These are phyloP conservation scores for Choloepus hoffmanni DNA, from an alignment of 2,113 vertebrate species.

Conservation along the genomic window DNA sequence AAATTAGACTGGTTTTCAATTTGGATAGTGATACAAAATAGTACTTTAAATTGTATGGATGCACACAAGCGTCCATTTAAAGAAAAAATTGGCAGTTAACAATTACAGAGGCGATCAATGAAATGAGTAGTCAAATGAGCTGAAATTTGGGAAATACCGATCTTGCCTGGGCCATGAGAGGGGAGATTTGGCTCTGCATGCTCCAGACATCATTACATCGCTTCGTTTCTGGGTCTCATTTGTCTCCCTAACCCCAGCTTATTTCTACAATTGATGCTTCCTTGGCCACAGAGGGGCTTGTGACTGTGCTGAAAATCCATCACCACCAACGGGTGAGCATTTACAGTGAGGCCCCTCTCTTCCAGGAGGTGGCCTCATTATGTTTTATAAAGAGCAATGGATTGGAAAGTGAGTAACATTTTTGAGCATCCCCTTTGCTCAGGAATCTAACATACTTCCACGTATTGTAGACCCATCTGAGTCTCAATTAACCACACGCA, in stretches of 20 bases:
- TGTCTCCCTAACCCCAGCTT: not conserved
- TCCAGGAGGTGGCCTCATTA: not conserved
- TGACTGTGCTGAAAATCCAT: not conserved
- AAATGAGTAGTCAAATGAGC: not conserved
- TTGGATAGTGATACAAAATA: not conserved
- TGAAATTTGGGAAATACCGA: fast-evolving
- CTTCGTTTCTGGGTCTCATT: not conserved
- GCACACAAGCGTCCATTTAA: not conserved
- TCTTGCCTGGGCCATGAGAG: fast-evolving
- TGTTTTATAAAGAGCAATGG: not conserved
- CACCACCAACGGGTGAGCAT: not conserved
- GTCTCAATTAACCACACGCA: not conserved
- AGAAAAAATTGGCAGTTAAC: not conserved
- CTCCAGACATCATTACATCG: not conserved
- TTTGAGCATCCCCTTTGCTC: not conserved
- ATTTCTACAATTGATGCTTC: not conserved
- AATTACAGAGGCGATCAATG: not conserved
- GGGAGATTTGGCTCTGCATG: fast-evolving
- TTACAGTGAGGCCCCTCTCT: fast-evolving
- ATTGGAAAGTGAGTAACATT: not conserved
- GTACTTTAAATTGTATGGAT: not conserved
- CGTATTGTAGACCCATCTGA: not conserved
- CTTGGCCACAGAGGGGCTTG: not conserved
- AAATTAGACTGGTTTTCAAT: not conserved
- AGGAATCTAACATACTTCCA: not conserved